Base-by-base conservation (phyloP, 2,113 vertebrate species). In the Mobula hypostoma region DNA sequence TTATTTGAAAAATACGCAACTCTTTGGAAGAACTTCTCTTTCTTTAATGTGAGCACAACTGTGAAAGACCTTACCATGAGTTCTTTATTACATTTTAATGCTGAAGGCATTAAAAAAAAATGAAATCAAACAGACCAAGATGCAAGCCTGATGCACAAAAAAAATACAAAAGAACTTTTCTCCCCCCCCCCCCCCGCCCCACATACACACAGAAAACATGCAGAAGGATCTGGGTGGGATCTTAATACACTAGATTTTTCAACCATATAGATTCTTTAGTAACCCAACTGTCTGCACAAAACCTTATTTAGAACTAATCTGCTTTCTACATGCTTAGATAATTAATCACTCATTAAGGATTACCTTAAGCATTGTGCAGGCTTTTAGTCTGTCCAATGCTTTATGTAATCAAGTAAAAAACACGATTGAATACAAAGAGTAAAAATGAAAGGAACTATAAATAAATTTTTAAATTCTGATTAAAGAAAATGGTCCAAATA, bases 291-390 rank as follows among this genome's bases (percentile, higher is more conserved):
- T 72, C 68, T 72, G 32, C 90, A 92, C 36, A 92, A 72, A 72
- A 36, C 66, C 63, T 72, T 92, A 7, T 5, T 21, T 92, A 32
- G 29, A 32, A 92, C 27, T 72, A 40, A 92, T 36, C 0, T 29
- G 70, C 48, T 74, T 40, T 24, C 90, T 74, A 48, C 70, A 68
- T 48, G 70, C 21, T 21, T 76, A 27, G 36, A 12, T 48, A 76
- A 76, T 93, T 40, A 93, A 74, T 24, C 90, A 74, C 70, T 74
- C 66, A 93, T 19, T 93, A 48, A 93, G 32, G 63, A 70, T 68
- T 68, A 70, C 14, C 63, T 70, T 91, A 7, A 91, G 15, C 58
- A 70, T 2, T 7, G 66, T 70, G n/a, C n/a, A 70, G 40, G 21
- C 40, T 56, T 74, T 76, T 5, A 74, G 36, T 2, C 7, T 27